A percentile compares a stretch with the other conserved stretches of the same genome.
Conservation (phyloP, 2,888 invertebrate species). For the Pachydiplax longipennis region DNA sequence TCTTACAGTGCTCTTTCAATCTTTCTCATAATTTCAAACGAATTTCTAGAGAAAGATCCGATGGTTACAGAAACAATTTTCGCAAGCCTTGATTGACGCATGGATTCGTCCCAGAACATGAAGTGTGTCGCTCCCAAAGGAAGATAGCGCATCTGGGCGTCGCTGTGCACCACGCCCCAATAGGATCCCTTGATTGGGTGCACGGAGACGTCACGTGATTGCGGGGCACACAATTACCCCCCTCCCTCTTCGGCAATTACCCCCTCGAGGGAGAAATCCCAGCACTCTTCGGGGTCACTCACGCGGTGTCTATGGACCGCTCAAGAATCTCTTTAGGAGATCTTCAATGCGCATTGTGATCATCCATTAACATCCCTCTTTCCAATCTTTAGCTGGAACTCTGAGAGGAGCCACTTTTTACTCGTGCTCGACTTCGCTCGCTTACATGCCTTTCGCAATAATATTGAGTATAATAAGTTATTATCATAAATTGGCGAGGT, state of each 20-base stretch:
- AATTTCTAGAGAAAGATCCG: too few relatives aligned
- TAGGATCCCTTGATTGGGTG: neutral
- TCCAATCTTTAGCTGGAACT: too few relatives aligned
- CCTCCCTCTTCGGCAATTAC: neutral
- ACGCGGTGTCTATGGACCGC: neutral
- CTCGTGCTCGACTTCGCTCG: neutral
- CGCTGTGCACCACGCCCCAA: neutral
- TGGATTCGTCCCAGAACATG: too few relatives aligned
- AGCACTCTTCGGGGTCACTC: neutral
- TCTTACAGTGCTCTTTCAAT: too few relatives aligned
- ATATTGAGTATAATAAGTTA: too few relatives aligned
- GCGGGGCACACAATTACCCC: neutral
- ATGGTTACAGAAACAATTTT: too few relatives aligned
- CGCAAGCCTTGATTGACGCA: too few relatives aligned
- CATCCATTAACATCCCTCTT: neutral
- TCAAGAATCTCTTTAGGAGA: neutral
- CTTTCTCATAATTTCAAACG: too few relatives aligned
- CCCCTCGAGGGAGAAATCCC: neutral
- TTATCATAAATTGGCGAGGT: too few relatives aligned
- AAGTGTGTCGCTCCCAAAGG: too few relatives aligned
- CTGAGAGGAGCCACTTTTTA: neutral
- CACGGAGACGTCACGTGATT: constrained; percentile 30
- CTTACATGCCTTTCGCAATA: neutral
- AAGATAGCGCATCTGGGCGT: neutral
- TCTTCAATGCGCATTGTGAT: neutral